A percentile compares a stretch with the other conserved stretches of the same genome.
phyloP scores from a whole-genome alignment of 2,888 invertebrate genomes.

The Hypselothyrea guttata region DNA sequence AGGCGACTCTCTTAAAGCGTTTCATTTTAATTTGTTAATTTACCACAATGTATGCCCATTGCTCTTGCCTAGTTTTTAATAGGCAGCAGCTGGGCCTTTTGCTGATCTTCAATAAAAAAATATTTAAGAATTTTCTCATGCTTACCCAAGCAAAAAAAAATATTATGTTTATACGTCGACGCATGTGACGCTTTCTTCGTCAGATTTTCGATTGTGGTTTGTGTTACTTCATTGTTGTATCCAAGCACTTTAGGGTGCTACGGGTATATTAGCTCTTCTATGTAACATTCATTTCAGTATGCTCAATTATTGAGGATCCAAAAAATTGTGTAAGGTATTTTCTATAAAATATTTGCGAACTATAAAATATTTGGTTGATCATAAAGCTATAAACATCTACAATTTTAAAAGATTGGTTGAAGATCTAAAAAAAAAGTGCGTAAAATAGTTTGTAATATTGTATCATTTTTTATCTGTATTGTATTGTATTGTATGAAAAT shows the following conservation, averaged over 20 bases:
- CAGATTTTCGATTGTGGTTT: conserved; percentile 38
- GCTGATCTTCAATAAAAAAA: conserved; percentile 20
- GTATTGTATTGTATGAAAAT: no score
- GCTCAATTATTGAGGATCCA: no score
- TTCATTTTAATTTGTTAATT: conserved; percentile 70
- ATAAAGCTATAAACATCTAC: no score
- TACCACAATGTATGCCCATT: conserved; percentile 60
- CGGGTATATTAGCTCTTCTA: conserved; percentile 7
- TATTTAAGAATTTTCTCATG: conserved; percentile 45
- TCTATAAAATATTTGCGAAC: no score
- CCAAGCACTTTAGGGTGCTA: not conserved
- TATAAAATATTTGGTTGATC: no score
- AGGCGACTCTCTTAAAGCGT: conserved; percentile 28
- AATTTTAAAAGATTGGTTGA: no score
- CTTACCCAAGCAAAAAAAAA: conserved; percentile 14
- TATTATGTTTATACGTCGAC: conserved; percentile 24
- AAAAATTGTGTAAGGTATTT: no score
- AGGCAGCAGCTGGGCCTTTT: conserved; percentile 30
- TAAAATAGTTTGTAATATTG: no score
- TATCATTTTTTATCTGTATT: no score
- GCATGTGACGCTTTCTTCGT: conserved; percentile 29
- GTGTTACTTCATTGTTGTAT: conserved; percentile 13
- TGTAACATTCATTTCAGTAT: no score
- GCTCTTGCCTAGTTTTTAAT: conserved; percentile 53
- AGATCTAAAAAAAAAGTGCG: no score